These are phyloP conservation scores for Muscicapa striata DNA, from an alignment of 2,797 vertebrate genomes.

Conservation along the genomic window DNA sequence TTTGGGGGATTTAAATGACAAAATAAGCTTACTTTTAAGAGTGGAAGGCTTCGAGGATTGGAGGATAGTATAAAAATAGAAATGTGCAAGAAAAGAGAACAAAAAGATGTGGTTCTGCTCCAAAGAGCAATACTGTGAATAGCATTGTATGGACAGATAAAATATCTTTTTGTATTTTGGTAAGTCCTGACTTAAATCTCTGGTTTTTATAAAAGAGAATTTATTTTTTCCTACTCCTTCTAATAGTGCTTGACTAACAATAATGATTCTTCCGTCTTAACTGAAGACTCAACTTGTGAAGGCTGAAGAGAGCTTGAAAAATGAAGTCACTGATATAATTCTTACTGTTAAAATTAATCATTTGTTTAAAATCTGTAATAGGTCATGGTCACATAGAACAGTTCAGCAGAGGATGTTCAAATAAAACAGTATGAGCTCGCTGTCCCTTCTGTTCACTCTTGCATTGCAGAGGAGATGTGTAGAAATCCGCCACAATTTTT, in stretches of 20 bases:
- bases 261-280: not conserved
- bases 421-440: not conserved
- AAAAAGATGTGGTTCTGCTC: not conserved
- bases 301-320: not conserved
- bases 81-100: not conserved
- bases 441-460: not conserved
- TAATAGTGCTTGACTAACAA: not conserved
- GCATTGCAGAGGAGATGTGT: not conserved
- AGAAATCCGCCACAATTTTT: not conserved
- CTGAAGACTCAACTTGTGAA: not conserved
- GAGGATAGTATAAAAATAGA: constrained; percentile 26
- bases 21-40: constrained; percentile 3
- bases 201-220: not conserved
- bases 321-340: not conserved
- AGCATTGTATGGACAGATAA: not conserved
- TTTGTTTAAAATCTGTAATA: not conserved
- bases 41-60: not conserved
- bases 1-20: not conserved
- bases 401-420: not conserved
- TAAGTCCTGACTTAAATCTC: not conserved
- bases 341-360: not conserved
- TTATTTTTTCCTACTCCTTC: not conserved
- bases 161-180: not conserved
- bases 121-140: not conserved
- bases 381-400: not conserved